Evolutionary conservation across 2,888 invertebrate genomes (phyloP), one percentile per base, ranked within the genome.

Genomic region (Melanophora roralis): DNA sequence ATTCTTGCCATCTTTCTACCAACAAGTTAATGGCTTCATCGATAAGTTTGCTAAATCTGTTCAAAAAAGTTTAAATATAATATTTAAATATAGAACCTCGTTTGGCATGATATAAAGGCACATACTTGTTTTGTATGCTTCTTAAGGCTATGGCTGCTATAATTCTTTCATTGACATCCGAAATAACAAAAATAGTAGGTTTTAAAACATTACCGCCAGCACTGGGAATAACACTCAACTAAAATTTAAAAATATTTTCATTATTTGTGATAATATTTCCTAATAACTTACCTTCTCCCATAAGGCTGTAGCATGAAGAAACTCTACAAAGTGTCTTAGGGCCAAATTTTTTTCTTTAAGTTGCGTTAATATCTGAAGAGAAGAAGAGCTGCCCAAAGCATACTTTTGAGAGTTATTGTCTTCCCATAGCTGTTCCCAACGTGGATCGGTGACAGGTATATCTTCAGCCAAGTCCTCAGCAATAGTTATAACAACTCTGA

Each of bases 291-390:
- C 92, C 83, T 93, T 91, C 60, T 90, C 91, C 94, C 94, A 94
- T 34, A 95, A 90, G 0, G 92, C 92, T 36, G 93, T 91, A 51
- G 93, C 92, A 84, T 94, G 93, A 62, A 96, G 89, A 89, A 98
- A 98, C 73, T 93, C 92, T 2, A 96, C 89, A 86, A 94, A 96
- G 77, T 95, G 92, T 78, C 94, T 92, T 83, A 96, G 92, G 0
- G 96, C 97, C 85, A 94, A 93, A 86, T 94, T 94, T 90, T 98
- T 98, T 88, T 97, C 97, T 82, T 94, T 93, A 68, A 98, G 90
- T 88, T 98, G 98, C 81, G 95, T 94, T 1, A 93, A 90, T 76
- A 97, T 93, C 89, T 97, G 96, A 91, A 98, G 92, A 2, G 97
- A 96, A 16, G 93, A 92, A 0, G 95, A 94, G 86, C 94, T 93